Percentiles rank a stretch among this genome's conserved stretches.
phyloP scores from a whole-genome alignment of 2,797 vertebrate genomes.

The Erpetoichthys calabaricus region DNA sequence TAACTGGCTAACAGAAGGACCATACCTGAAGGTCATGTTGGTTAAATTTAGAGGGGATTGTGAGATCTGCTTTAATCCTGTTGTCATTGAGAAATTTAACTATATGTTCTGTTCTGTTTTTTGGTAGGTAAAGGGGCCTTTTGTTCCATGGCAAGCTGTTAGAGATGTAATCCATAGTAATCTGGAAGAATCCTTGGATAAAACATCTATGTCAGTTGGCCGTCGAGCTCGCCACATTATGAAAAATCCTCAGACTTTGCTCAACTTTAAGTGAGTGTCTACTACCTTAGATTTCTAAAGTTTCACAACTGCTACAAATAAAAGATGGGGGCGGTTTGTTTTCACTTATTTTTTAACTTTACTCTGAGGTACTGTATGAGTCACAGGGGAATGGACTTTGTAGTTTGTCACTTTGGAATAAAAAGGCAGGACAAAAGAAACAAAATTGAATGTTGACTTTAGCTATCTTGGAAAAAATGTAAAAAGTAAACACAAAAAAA shows the following conservation, averaged over 20 bases:
- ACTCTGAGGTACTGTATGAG: not conserved
- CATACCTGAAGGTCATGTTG: no score
- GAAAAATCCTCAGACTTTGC: conserved; percentile 77
- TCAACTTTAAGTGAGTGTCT: conserved; percentile 73
- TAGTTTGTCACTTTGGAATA: no score
- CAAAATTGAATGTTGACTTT: no score
- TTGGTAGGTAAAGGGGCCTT: conserved; percentile 66
- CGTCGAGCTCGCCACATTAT: conserved; percentile 80
- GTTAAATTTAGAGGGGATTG: no score
- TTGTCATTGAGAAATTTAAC: no score
- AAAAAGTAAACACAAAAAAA: no score
- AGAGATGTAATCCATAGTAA: conserved; percentile 76
- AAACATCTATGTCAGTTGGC: conserved; percentile 78
- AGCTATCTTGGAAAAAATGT: no score
- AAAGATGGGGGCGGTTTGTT: not conserved
- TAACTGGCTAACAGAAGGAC: no score
- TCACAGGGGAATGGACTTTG: no score
- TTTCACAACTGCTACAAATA: not conserved
- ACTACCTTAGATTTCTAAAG: not conserved
- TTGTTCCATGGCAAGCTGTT: conserved; percentile 77
- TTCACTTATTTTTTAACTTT: fast-evolving
- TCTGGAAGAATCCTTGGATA: conserved; percentile 79
- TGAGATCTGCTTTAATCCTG: no score
- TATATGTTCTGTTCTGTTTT: not conserved
- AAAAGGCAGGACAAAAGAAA: not conserved